Evolutionary conservation across 2,888 invertebrate species (phyloP), one percentile per base, ranked within the genome.

Genomic region (Timandra comae): DNA sequence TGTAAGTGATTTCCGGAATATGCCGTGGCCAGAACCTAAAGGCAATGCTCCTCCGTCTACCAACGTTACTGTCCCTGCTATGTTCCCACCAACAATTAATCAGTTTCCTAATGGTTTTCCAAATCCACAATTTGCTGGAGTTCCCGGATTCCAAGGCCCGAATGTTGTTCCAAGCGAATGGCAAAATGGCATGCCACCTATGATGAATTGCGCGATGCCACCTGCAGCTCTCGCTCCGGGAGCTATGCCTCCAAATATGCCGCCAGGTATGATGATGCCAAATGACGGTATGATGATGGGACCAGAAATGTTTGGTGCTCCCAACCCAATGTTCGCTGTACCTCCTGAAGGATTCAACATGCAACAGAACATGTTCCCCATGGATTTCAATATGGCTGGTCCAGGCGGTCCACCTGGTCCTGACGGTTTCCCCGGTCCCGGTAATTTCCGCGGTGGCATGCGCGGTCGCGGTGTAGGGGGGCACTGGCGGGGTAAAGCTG

Each of bases 11-110:
- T 92, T 92, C 57, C 89, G 92, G 35, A 88, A 86, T 33, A 89
- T 91, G 66, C 90, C 92, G 0, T 95, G 95, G 95, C 95, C 95
- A 1, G 94, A 94, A 68, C 93, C 95, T 0, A 93, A 93, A 63
- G 91, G 91, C 7, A 82, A 74, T 40, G 88, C 89, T 3, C 88
- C 90, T 19, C 75, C 65, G 22, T 43, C 54, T 37, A 43, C 38
- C 38, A 74, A 49, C 37, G 52, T 74, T 8, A 74, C 46, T 46
- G 65, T 79, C 31, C 86, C 86, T 23, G 63, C 84, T 21, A 78
- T 87, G 67, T 80, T 88, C 68, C 82, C 86, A 19, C 59, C 72
- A 24, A 78, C 66, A 46, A 74, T 84, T 38, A 44, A 81, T 43
- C 84, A 69, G 59, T 88, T 81, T 72, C 80, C 75, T 7, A 70